Conservation (phyloP, 1,140 invertebrate species). For the Limonius californicus region DNA sequence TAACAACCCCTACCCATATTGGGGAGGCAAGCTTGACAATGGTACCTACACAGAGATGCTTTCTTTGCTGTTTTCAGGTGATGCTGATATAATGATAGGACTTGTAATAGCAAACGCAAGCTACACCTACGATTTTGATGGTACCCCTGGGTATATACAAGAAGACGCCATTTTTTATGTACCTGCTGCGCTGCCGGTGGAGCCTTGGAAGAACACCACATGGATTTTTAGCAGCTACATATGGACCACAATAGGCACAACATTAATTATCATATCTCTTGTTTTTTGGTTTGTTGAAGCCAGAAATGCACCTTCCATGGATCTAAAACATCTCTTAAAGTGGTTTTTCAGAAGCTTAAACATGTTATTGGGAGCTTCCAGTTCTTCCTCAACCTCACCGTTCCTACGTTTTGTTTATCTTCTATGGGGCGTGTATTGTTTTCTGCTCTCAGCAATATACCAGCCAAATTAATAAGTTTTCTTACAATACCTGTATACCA, state of each 20-base stretch:
- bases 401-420: background rate
- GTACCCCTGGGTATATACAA: background rate
- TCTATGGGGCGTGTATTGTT: constrained; percentile 12
- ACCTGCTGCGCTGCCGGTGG: background rate
- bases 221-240: background rate
- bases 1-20: background rate
- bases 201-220: constrained; percentile 19
- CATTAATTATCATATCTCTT: background rate
- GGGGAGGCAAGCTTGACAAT: background rate
- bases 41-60: background rate
- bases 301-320: no score
- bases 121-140: constrained; percentile 9
- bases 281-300: background rate
- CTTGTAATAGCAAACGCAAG: background rate
- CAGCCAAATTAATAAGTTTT: constrained; percentile 14
- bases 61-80: background rate
- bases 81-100: background rate
- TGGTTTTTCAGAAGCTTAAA: no score
- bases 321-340: no score
- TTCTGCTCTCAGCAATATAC: constrained; percentile 2
- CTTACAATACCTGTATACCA: constrained; percentile 19
- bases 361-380: no score
- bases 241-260: background rate
- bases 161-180: constrained; percentile 14
- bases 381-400: no score